Percentiles rank a stretch among this genome's conserved stretches.
Conservation (phyloP, 2,113 vertebrate species). For the Aptenodytes forsteri region DNA sequence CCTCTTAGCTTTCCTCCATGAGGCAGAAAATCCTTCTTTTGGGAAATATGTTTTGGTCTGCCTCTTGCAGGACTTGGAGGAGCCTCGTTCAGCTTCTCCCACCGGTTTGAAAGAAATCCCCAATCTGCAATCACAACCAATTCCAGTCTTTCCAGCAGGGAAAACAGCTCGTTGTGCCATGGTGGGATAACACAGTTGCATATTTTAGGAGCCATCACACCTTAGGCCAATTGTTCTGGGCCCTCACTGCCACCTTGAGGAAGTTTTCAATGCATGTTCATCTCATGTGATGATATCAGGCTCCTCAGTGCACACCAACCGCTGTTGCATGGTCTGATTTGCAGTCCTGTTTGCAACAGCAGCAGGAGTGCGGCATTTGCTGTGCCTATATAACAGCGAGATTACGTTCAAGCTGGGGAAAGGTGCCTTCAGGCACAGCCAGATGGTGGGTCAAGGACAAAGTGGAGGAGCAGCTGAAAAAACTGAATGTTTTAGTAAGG, state of each 20-base stretch:
- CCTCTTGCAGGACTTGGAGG: background rate
- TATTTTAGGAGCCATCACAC: background rate
- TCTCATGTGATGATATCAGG: fast-evolving
- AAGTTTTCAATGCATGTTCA: background rate
- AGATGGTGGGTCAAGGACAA: background rate
- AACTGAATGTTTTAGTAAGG: background rate
- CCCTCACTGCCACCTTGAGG: slow-evolving; percentile 28
- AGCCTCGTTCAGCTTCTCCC: background rate
- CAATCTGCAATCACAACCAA: background rate
- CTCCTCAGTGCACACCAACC: fast-evolving
- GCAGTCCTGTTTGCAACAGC: background rate
- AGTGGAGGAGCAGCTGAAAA: background rate
- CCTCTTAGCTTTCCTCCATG: background rate
- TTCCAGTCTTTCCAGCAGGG: background rate
- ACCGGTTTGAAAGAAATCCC: background rate
- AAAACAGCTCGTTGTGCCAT: background rate
- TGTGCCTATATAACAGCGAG: fast-evolving
- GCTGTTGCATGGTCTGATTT: background rate
- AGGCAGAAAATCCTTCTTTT: background rate
- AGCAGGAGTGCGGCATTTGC: background rate
- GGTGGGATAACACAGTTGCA: background rate
- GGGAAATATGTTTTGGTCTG: background rate
- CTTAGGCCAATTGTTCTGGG: background rate
- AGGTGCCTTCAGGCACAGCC: background rate
- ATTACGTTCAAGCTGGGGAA: background rate